These are phyloP conservation scores for Myiotriccus ornatus DNA, from an alignment of 2,797 vertebrate genomes.

Conservation along the genomic window DNA sequence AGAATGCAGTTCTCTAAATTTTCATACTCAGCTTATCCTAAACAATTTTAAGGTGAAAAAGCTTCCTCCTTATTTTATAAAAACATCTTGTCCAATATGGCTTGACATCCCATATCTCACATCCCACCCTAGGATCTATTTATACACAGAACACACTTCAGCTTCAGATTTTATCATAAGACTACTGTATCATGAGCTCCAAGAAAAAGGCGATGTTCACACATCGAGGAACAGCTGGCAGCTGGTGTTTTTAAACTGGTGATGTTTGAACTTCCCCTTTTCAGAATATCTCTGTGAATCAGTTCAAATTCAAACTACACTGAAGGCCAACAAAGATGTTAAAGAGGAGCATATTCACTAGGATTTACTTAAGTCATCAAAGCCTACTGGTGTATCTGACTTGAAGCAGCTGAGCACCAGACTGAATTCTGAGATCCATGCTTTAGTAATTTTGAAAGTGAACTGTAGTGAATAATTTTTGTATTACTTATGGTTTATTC, in stretches of 20 bases:
- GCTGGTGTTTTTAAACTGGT: neutral
- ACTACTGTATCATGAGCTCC: neutral
- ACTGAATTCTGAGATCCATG: neutral
- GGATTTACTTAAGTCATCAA: neutral
- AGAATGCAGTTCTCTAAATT: neutral
- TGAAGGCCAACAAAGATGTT: neutral
- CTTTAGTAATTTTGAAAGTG: neutral
- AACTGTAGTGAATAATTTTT: neutral
- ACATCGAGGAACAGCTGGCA: slow-evolving; percentile 25
- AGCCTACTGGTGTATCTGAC: neutral
- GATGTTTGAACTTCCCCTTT: neutral
- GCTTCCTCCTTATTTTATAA: neutral
- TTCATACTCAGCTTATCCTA: neutral
- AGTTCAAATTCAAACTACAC: neutral
- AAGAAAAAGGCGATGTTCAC: slow-evolving; percentile 8
- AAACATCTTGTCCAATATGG: neutral
- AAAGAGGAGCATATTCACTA: neutral
- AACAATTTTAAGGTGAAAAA: neutral
- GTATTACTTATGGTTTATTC: neutral
- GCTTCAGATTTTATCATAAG: neutral
- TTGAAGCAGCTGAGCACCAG: neutral
- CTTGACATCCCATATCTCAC: neutral
- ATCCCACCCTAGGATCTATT: neutral
- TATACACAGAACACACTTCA: neutral
- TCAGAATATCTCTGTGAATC: neutral